Percentiles rank a stretch among this genome's conserved stretches.
These are phyloP conservation scores for Vannuccia rotundouncinata DNA, from an alignment of 2,888 invertebrate species.

Conservation along the genomic window DNA sequence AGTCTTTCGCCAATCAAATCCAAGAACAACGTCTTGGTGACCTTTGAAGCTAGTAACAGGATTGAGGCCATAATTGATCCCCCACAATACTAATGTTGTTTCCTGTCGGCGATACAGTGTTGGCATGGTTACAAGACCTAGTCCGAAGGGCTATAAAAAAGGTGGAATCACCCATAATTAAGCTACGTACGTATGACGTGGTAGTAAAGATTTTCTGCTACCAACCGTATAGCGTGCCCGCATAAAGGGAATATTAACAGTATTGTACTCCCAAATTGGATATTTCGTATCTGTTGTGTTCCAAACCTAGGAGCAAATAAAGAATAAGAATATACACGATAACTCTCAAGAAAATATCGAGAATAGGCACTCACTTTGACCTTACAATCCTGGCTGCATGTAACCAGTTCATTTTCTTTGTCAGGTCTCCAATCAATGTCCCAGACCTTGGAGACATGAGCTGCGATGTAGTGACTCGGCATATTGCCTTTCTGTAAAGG, in stretches of 20 bases:
- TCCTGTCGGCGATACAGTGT: neutral
- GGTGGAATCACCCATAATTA: neutral
- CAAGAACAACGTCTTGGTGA: constrained; percentile 5
- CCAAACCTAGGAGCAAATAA: no score
- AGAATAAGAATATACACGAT: no score
- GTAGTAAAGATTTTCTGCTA: no score
- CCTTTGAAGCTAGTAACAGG: constrained; percentile 17
- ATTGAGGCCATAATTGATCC: neutral
- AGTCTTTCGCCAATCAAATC: constrained; percentile 30
- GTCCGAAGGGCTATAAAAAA: constrained; percentile 15
- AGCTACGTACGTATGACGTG: neutral
- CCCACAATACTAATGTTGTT: constrained; percentile 2
- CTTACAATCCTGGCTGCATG: constrained; percentile 87
- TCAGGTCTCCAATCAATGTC: constrained; percentile 80
- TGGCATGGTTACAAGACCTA: constrained; percentile 7
- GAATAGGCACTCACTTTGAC: constrained; percentile 67
- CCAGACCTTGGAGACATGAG: constrained; percentile 80
- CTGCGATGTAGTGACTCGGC: constrained; percentile 62
- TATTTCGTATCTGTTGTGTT: neutral
- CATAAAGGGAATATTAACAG: neutral
- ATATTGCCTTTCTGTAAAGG: constrained; percentile 1
- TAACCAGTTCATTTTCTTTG: constrained; percentile 58
- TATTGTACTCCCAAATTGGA: neutral
- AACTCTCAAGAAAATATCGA: no score
- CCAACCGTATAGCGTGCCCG: constrained; percentile 1